Base-by-base conservation (phyloP, 2,888 invertebrate genomes). In the Pocota personata region DNA sequence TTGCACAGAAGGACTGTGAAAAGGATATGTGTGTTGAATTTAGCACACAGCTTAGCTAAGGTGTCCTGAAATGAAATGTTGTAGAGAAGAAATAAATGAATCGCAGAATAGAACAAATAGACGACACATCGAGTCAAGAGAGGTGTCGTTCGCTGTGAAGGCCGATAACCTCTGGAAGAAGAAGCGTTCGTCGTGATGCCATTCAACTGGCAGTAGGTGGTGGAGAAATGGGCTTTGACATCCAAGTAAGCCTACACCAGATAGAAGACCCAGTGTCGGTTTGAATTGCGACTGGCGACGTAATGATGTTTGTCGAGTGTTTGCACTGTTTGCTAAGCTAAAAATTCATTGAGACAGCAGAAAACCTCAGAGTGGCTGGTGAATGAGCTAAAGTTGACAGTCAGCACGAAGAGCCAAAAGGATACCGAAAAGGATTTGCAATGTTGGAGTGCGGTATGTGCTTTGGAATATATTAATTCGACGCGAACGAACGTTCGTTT, bases 251-350 rank as follows among this genome's bases (percentile, higher is more conserved):
- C 40, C 80, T 66, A 64, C 30, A 43, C n/a, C n/a, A n/a, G n/a
- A n/a, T 19, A 32, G 21, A 43, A 60, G 46, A 40, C 21, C 66
- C 52, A 76, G 58, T n/a, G n/a, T 76, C 62, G 72, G 46, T 67
- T 77, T 82, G 67, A 77, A 82, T 62, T 86, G 86, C 55, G 82
- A 82, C 80, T 71, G 86, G 80, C 80, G 78, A 79, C 80, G 86
- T 80, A 86, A 86, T 86, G 82, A 86, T 86, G 77, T 86, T 86
- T 82, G 80, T 69, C 86, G 72, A 86, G 82, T 82, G 77, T 76
- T 82, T 80, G 71, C 62, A 57, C 76, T 86, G 86, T 86, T 86
- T 86, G 80, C 77, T 77, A 46, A 66, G 71, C 75, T 57, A 55
- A 82, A 73, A 86, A 86, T 86, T 73, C 80, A 86, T 77, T 86